Evolutionary conservation across 2,113 vertebrate species (phyloP).

Genomic region (Nycticryphes semicollaris): DNA sequence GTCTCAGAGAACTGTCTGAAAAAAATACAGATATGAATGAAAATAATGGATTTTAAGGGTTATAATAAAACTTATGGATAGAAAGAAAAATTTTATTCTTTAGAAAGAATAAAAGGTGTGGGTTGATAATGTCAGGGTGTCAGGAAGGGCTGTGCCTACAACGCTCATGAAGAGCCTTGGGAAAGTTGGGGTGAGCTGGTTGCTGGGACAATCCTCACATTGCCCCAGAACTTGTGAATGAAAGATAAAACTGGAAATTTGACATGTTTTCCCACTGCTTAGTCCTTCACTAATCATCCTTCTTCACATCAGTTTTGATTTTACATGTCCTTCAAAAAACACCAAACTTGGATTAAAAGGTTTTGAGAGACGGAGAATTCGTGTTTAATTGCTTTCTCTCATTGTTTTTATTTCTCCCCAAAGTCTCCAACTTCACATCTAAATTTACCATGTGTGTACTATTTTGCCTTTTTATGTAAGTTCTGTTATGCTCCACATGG

Average conservation of each 20-base stretch:
- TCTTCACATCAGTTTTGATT: neutral
- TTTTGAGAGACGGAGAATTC: neutral
- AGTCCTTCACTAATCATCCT: neutral
- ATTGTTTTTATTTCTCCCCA: neutral
- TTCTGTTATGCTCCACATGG: neutral
- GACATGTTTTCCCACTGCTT: neutral
- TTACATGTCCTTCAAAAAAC: neutral
- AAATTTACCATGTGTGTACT: neutral
- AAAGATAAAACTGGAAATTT: neutral
- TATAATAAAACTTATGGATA: fast-evolving
- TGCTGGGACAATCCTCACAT: neutral
- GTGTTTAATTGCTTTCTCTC: neutral
- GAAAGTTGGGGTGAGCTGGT: neutral
- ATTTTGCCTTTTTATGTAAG: neutral
- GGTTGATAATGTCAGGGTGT: neutral
- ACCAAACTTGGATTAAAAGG: neutral
- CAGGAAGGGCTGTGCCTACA: neutral
- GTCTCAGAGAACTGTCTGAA: neutral
- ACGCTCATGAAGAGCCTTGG: neutral
- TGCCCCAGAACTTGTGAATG: neutral
- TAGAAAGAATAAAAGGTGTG: neutral
- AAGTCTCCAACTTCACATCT: neutral
- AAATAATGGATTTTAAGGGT: neutral
- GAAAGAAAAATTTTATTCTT: neutral
- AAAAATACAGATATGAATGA: neutral